Percentiles rank a stretch among this genome's conserved stretches.
Conservation (phyloP, 2,888 invertebrate species). For the Machimus atricapillus region DNA sequence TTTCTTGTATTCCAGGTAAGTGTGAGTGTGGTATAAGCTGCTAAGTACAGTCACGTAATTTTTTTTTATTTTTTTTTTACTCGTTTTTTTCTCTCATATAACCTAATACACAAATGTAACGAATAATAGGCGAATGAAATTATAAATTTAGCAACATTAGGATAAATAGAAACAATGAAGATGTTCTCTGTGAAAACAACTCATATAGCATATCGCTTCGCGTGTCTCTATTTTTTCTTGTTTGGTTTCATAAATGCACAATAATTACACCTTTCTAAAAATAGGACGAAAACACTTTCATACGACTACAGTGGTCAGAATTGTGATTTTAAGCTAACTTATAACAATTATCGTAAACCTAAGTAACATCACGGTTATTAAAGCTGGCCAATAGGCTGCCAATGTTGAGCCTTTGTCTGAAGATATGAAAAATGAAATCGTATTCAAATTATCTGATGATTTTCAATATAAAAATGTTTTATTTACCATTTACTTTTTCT, state of each 20-base stretch:
- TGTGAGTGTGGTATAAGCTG: slow-evolving; percentile 9
- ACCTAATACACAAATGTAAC: slow-evolving; percentile 33
- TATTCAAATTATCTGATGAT: background rate
- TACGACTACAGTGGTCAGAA: slow-evolving; percentile 30
- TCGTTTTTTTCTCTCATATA: background rate
- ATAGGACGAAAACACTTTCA: slow-evolving; percentile 29
- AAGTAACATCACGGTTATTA: slow-evolving; percentile 28
- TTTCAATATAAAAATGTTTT: background rate
- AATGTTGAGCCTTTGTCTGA: slow-evolving; percentile 4
- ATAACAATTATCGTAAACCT: slow-evolving; percentile 18
- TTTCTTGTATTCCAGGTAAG: slow-evolving; percentile 19
- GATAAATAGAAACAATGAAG: slow-evolving; percentile 23
- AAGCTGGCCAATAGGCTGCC: slow-evolving; percentile 17
- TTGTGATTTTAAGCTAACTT: slow-evolving; percentile 23
- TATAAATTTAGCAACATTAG: slow-evolving; percentile 25
- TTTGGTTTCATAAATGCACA: slow-evolving; percentile 22
- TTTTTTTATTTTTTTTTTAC: background rate
- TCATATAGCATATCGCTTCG: background rate
- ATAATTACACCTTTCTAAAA: slow-evolving; percentile 35
- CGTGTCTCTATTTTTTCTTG: background rate
- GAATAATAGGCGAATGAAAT: slow-evolving; percentile 18
- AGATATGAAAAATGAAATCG: background rate
- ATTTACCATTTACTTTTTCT: slow-evolving; percentile 31
- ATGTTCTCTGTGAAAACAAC: slow-evolving; percentile 13
- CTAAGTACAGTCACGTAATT: slow-evolving; percentile 25